Percentiles rank a stretch among this genome's conserved stretches.
These are phyloP conservation scores for Notolepis coatsorum DNA, from an alignment of 2,797 vertebrate species.

Conservation along the genomic window DNA sequence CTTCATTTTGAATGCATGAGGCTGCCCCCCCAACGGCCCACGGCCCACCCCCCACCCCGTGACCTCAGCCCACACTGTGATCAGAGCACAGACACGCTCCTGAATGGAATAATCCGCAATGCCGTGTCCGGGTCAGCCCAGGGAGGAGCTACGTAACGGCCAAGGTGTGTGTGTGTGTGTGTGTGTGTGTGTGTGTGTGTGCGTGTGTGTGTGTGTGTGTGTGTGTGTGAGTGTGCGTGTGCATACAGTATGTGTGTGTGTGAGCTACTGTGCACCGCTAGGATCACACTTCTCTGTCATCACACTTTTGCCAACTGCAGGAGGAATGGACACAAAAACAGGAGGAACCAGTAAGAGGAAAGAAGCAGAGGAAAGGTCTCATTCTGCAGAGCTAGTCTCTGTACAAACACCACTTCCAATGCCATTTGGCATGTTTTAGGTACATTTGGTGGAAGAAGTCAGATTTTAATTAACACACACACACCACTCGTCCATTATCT, in stretches of 20 bases:
- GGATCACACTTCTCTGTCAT: constrained; percentile 11
- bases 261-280: constrained; percentile 11
- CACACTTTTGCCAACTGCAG: not conserved
- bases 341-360: constrained; percentile 7
- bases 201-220: not conserved
- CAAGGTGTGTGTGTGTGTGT: constrained; percentile 24
- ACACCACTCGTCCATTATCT: not conserved
- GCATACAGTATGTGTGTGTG: not conserved
- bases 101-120: constrained; percentile 47
- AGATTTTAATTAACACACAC: constrained; percentile 25
- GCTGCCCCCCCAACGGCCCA: too few relatives aligned
- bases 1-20: constrained; percentile 40
- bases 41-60: too few relatives aligned
- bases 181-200: constrained; percentile 12
- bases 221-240: not conserved
- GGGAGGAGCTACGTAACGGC: constrained; percentile 11
- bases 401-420: constrained; percentile 15
- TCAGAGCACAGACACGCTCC: constrained; percentile 49
- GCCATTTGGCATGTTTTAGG: constrained; percentile 22
- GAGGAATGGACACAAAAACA: constrained; percentile 19
- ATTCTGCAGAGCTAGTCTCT: constrained; percentile 14
- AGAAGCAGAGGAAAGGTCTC: not conserved
- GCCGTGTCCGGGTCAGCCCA: constrained; percentile 49
- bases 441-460: not conserved
- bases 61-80: constrained; percentile 54